Percentiles rank a stretch among this genome's conserved stretches.
These are phyloP conservation scores for Jaculus jaculus DNA, from an alignment of 2,113 vertebrate genomes.

Conservation along the genomic window DNA sequence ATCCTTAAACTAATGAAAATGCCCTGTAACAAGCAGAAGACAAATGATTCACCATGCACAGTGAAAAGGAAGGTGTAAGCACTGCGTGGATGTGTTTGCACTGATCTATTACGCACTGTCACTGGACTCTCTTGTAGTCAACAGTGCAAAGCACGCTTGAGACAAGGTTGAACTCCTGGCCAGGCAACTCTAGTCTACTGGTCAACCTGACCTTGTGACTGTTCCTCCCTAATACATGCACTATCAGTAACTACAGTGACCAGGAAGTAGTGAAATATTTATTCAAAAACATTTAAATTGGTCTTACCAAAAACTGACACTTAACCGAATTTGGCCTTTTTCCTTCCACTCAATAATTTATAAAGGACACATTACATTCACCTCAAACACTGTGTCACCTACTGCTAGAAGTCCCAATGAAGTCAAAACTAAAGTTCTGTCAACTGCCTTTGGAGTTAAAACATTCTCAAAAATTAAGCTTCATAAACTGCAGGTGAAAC, in stretches of 20 bases:
- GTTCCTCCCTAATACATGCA: background rate
- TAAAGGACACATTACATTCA: constrained; percentile 32
- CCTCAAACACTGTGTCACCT: background rate
- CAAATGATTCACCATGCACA: constrained; percentile 8
- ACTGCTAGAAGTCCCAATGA: constrained; percentile 2
- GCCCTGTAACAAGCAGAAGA: constrained; percentile 19
- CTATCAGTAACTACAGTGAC: background rate
- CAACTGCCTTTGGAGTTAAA: background rate
- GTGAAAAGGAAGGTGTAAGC: constrained; percentile 36
- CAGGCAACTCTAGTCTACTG: background rate
- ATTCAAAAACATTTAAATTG: constrained; percentile 16
- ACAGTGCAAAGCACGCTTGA: background rate
- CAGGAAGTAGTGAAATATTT: constrained; percentile 10
- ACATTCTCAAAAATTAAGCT: constrained; percentile 6
- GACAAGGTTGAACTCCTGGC: background rate
- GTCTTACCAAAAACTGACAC: constrained; percentile 16
- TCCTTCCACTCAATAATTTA: constrained; percentile 9
- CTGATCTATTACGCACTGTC: background rate
- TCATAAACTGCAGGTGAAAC: background rate
- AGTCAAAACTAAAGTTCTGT: constrained; percentile 45
- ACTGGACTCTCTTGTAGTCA: background rate
- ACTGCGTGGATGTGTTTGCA: background rate
- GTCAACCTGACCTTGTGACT: background rate
- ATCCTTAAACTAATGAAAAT: constrained; percentile 14
- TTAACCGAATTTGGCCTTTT: background rate